Evolutionary conservation across 2,797 vertebrate genomes (phyloP).

Genomic region (Erpetoichthys calabaricus): DNA sequence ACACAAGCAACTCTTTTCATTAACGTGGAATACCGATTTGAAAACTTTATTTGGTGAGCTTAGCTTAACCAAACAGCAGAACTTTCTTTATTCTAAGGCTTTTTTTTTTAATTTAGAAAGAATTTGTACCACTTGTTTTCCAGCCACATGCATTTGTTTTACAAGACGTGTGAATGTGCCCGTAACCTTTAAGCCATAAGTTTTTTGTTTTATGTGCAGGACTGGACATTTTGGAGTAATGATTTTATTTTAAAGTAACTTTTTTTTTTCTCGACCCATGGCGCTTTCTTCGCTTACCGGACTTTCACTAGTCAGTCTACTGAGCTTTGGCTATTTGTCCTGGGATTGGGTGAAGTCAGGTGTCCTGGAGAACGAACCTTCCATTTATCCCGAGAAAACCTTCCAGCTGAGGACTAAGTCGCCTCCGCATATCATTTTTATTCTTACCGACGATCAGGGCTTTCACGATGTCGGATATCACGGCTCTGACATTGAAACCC

Average conservation of each 20-base stretch:
- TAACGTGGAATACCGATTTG: too few species aligned
- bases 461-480: conserved; percentile 94
- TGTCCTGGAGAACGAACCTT: conserved; percentile 59
- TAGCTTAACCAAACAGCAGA: too few species aligned
- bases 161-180: too few species aligned
- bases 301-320: conserved; percentile 80
- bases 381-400: conserved; percentile 30
- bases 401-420: conserved; percentile 23
- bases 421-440: conserved; percentile 88
- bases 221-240: too few species aligned
- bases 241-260: not conserved
- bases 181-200: too few species aligned
- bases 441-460: conserved; percentile 92
- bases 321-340: conserved; percentile 84
- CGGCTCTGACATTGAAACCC: conserved; percentile 80
- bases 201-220: too few species aligned
- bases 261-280: conserved; percentile 29
- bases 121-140: too few species aligned
- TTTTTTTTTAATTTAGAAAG: too few species aligned
- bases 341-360: conserved; percentile 83
- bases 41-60: too few species aligned
- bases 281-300: conserved; percentile 71
- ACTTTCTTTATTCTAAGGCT: too few species aligned
- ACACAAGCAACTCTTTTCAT: too few species aligned
- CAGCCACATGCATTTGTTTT: too few species aligned